A percentile compares a stretch with the other conserved stretches of the same genome.
phyloP scores from a whole-genome alignment of 2,888 invertebrate species.

The Melinaea marsaeus region DNA sequence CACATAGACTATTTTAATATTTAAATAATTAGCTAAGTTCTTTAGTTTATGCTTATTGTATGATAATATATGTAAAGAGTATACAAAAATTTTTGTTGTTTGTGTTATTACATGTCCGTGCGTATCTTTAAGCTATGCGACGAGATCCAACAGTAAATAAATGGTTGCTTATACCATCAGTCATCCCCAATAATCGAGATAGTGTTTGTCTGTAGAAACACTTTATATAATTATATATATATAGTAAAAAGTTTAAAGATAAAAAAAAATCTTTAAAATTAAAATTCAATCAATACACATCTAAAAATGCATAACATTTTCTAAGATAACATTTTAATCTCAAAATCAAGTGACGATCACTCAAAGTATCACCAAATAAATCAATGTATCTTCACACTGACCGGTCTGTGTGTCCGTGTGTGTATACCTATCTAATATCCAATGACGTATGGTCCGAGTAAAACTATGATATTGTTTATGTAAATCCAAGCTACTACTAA shows the following conservation, averaged over 20 bases:
- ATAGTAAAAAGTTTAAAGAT: too few species aligned
- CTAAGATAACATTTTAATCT: too few species aligned
- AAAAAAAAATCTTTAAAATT: too few species aligned
- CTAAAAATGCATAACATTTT: too few species aligned
- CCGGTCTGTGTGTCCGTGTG: not conserved
- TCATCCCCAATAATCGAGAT: conserved; percentile 39
- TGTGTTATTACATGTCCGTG: conserved; percentile 17
- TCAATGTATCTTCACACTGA: not conserved
- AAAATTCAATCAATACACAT: too few species aligned
- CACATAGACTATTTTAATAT: too few species aligned
- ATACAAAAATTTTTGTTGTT: not conserved
- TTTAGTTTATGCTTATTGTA: too few species aligned
- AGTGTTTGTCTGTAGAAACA: too few species aligned
- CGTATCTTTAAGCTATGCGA: conserved; percentile 43
- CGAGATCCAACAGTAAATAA: conserved; percentile 55
- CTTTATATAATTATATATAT: too few species aligned
- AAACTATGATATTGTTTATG: conserved; percentile 38
- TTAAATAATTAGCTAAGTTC: too few species aligned
- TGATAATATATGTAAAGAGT: too few species aligned
- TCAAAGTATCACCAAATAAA: conserved; percentile 1
- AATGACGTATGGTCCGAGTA: conserved; percentile 38
- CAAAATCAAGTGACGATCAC: not conserved
- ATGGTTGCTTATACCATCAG: conserved; percentile 48
- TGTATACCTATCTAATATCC: conserved; percentile 6
- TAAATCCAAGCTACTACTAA: conserved; percentile 32